Base-by-base conservation (phyloP, 1,140 invertebrate genomes). In the Lanistes nyassanus region DNA sequence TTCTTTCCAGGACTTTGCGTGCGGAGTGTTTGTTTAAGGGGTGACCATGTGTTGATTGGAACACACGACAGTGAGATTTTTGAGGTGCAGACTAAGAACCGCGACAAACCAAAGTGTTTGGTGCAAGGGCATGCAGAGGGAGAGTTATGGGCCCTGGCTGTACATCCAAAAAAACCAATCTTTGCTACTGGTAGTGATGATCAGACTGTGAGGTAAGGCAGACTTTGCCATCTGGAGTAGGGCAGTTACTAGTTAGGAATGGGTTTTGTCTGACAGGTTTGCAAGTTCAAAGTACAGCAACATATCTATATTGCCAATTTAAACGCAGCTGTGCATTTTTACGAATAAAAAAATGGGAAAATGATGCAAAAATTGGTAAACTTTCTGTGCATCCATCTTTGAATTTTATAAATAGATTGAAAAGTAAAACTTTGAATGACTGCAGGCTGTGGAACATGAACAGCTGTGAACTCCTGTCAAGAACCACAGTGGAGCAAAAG, bases 181-280 rank as follows among this genome's bases (percentile, higher is more conserved):
- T 89, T 90, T 86, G 89, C 85, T 11, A 89, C 89, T 11, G 89
- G 84, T 19, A 89, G 88, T 82, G 89, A 90, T 83, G 89, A 90
- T 73, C 85, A 88, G 53, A 88, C 88, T n/a, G 77, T 90, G 16
- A 85, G 88, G 88, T 89, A 77, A 53, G 65, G 53, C 19, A 70
- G 26, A 34, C 39, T 23, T 36, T 42, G n/a, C n/a, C n/a, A n/a
- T n/a, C n/a, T n/a, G n/a, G n/a, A n/a, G n/a, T n/a, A n/a, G n/a
- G n/a, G n/a, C n/a, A n/a, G n/a, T n/a, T n/a, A n/a, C n/a, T n/a
- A n/a, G n/a, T n/a, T n/a, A n/a, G n/a, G n/a, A n/a, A n/a, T n/a
- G n/a, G n/a, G n/a, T n/a, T n/a, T n/a, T n/a, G n/a, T n/a, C n/a
- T n/a, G n/a, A n/a, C n/a, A n/a, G n/a, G n/a, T n/a, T n/a, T n/a